Percentiles rank a stretch among this genome's conserved stretches.
Conservation (phyloP, 2,113 vertebrate species). For the Psammodynastes pulverulentus region DNA sequence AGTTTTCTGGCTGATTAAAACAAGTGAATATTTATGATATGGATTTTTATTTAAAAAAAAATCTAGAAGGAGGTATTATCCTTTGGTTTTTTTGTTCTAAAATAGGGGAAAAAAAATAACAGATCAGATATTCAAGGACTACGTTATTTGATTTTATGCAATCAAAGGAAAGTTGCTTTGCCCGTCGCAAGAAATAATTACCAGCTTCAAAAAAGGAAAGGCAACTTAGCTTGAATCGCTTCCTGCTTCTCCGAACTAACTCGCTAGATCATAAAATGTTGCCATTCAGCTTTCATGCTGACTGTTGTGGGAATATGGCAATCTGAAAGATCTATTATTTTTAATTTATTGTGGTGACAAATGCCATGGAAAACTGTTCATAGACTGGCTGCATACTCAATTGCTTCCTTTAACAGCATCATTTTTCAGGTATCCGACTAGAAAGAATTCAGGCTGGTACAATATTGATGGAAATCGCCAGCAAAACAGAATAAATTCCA, state of each 20-base stretch:
- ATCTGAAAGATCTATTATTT: slow-evolving; percentile 43
- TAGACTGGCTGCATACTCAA: slow-evolving; percentile 54
- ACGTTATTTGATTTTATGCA: slow-evolving; percentile 8
- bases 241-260: slow-evolving; percentile 40
- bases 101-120: slow-evolving; percentile 21
- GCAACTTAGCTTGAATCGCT: slow-evolving; percentile 35
- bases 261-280: slow-evolving; percentile 33
- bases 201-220: slow-evolving; percentile 44
- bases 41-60: slow-evolving; percentile 1
- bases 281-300: slow-evolving; percentile 37
- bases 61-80: background rate
- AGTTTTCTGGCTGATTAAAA: background rate
- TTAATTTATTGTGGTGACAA: slow-evolving; percentile 53
- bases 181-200: slow-evolving; percentile 55
- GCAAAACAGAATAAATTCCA: slow-evolving; percentile 46
- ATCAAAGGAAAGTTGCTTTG: slow-evolving; percentile 39
- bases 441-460: slow-evolving; percentile 31
- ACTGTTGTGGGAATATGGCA: slow-evolving; percentile 20
- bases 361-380: slow-evolving; percentile 51
- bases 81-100: background rate
- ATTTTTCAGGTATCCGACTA: slow-evolving; percentile 61
- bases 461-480: slow-evolving; percentile 42
- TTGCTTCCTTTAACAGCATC: slow-evolving; percentile 56
- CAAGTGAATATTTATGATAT: slow-evolving; percentile 40
- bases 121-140: slow-evolving; percentile 47